A percentile compares a stretch with the other conserved stretches of the same genome.
phyloP scores from a whole-genome alignment of 2,797 vertebrate genomes.

The Sebastes kiyomatsui region DNA sequence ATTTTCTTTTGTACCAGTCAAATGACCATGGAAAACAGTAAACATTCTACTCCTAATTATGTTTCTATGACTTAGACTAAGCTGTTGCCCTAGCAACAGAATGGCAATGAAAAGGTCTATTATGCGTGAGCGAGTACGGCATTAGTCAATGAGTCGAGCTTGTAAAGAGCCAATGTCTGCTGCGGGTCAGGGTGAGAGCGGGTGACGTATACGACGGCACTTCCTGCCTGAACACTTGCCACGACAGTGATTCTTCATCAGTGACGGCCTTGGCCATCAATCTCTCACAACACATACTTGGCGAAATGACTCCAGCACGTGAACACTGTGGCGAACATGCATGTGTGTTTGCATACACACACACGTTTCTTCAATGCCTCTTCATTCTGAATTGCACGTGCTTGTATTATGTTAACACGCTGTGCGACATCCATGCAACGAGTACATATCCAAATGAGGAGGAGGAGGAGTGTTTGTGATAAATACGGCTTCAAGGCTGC shows the following conservation, averaged over 20 bases:
- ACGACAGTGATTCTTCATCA: slow-evolving; percentile 51
- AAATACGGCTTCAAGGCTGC: slow-evolving; percentile 19
- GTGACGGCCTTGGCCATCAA: slow-evolving; percentile 57
- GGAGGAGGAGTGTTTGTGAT: slow-evolving; percentile 9
- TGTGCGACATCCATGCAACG: not conserved
- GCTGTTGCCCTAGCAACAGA: too few species aligned
- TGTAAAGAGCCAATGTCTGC: slow-evolving; percentile 18
- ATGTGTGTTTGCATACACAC: not conserved
- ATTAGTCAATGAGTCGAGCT: slow-evolving; percentile 27
- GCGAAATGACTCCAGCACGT: slow-evolving; percentile 47
- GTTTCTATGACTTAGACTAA: too few species aligned
- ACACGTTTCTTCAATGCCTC: not conserved
- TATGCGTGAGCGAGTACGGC: not conserved
- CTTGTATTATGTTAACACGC: not conserved
- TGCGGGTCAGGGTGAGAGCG: slow-evolving; percentile 45
- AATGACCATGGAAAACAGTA: too few species aligned
- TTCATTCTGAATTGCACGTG: not conserved
- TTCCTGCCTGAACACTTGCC: slow-evolving; percentile 38
- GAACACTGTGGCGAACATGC: not conserved
- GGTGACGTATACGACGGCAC: slow-evolving; percentile 32
- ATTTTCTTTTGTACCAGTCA: too few species aligned
- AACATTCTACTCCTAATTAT: too few species aligned
- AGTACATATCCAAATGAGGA: not conserved
- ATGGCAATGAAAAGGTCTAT: not conserved
- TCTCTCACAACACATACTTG: slow-evolving; percentile 58